phyloP scores from a whole-genome alignment of 2,113 vertebrate species.

The Tauraco erythrolophus region DNA sequence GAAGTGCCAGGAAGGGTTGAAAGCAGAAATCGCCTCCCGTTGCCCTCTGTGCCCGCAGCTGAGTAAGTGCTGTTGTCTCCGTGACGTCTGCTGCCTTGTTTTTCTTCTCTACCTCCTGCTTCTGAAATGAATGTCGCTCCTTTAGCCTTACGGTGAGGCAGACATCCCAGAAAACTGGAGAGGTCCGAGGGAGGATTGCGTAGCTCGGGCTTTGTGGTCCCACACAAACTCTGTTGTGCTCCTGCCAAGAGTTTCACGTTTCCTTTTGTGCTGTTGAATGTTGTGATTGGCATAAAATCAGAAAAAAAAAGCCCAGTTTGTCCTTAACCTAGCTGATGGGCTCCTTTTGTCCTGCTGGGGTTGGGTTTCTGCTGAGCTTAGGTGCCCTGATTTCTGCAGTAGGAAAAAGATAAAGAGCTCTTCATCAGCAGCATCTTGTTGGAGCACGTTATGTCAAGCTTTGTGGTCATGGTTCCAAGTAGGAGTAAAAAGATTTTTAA shows the following conservation, averaged over 20 bases:
- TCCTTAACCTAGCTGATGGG: background rate
- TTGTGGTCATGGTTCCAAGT: background rate
- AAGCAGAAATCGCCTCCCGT: background rate
- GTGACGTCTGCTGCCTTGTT: fast-evolving
- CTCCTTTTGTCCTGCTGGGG: background rate
- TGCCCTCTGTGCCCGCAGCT: background rate
- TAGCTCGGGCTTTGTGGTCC: background rate
- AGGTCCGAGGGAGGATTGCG: background rate
- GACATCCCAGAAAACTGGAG: fast-evolving
- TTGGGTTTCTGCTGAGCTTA: background rate
- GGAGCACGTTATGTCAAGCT: background rate
- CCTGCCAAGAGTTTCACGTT: fast-evolving
- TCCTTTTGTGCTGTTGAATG: background rate
- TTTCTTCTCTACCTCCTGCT: fast-evolving
- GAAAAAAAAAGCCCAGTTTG: background rate
- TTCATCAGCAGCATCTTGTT: background rate
- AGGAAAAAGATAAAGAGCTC: background rate
- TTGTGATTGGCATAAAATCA: background rate
- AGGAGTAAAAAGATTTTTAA: background rate
- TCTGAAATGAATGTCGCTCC: fast-evolving
- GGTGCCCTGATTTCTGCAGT: background rate
- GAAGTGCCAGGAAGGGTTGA: no score
- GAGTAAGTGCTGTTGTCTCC: no score
- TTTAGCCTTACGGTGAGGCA: fast-evolving
- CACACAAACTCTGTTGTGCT: fast-evolving